These are phyloP conservation scores for Drosophila parvula DNA, from an alignment of 1,140 invertebrate genomes.

Conservation along the genomic window DNA sequence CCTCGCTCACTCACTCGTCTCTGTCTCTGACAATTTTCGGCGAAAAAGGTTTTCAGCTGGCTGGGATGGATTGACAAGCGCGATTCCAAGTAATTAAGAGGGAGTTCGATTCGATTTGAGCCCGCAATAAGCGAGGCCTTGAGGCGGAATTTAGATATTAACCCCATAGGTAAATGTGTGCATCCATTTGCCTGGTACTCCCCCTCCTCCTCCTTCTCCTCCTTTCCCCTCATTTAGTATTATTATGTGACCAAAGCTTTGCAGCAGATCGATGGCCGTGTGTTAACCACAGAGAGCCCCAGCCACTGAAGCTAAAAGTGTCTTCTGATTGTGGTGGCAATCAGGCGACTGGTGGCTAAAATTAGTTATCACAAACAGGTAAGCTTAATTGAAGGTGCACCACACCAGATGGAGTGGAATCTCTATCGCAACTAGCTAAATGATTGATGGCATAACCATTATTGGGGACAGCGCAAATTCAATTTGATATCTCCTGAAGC, in stretches of 20 bases:
- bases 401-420: conserved; percentile 1
- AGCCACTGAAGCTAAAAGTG: conserved; percentile 23
- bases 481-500: background rate
- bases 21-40: conserved; percentile 22
- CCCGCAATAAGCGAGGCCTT: conserved; percentile 10
- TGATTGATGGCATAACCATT: conserved; percentile 24
- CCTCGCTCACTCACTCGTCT: conserved; percentile 4
- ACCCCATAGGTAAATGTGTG: conserved; percentile 6
- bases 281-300: conserved; percentile 8
- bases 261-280: conserved; percentile 23
- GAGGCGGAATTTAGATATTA: conserved; percentile 37
- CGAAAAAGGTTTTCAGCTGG: conserved; percentile 13
- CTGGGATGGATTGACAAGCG: conserved; percentile 36
- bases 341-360: conserved; percentile 11
- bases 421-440: background rate
- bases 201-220: background rate
- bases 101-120: conserved; percentile 28
- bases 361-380: conserved; percentile 24
- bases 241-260: background rate
- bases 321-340: conserved; percentile 1
- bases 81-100: conserved; percentile 42
- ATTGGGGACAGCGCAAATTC: background rate
- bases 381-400: conserved; percentile 17
- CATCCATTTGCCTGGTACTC: background rate
- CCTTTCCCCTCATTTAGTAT: background rate